These are phyloP conservation scores for Gallinago solitaria DNA, from an alignment of 2,797 vertebrate species.

Conservation along the genomic window DNA sequence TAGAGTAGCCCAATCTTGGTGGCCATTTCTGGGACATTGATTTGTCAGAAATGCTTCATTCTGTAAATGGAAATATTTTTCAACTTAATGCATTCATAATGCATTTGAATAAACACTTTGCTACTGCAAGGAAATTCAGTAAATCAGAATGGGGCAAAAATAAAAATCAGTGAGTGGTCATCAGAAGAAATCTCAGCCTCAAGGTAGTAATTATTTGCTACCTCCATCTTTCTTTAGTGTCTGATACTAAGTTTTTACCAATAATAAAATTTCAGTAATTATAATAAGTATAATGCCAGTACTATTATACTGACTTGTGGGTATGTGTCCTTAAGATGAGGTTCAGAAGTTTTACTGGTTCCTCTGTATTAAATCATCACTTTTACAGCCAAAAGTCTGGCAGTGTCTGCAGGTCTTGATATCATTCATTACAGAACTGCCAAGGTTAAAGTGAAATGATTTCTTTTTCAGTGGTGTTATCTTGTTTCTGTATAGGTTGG, in stretches of 20 bases:
- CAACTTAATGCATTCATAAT: neutral
- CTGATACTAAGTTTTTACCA: neutral
- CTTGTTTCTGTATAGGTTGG: slow-evolving; percentile 46
- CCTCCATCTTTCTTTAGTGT: neutral
- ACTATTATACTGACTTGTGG: neutral
- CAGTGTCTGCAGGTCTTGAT: slow-evolving; percentile 41
- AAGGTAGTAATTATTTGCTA: neutral
- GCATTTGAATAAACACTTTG: neutral
- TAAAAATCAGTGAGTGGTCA: neutral
- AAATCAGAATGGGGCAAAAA: neutral
- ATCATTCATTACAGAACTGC: slow-evolving; percentile 60
- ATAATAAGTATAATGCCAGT: neutral
- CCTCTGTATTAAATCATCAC: neutral
- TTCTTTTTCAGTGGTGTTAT: slow-evolving; percentile 56
- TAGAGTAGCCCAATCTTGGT: neutral
- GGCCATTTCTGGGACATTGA: neutral
- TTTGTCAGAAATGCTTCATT: neutral
- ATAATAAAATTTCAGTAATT: neutral
- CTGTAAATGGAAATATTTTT: neutral
- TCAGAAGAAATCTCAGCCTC: neutral
- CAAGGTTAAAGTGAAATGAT: slow-evolving; percentile 66
- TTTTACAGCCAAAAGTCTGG: slow-evolving; percentile 31
- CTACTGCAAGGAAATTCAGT: neutral
- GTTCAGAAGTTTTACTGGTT: neutral
- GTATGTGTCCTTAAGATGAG: neutral